phyloP scores from a whole-genome alignment of 2,888 invertebrate species.

The Empis stercorea region DNA sequence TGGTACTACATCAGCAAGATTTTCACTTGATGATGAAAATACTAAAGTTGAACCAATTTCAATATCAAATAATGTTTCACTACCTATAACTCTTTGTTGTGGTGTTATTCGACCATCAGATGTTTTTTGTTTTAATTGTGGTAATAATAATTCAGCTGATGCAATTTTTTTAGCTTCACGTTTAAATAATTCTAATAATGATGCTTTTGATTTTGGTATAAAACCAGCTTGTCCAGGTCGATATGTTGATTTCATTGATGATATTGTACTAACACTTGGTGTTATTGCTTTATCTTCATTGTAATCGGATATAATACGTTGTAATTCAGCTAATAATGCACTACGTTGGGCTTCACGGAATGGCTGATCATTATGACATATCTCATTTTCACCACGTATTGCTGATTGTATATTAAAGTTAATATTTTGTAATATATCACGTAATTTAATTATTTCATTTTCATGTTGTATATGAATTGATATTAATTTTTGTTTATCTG shows the following conservation, averaged over 20 bases:
- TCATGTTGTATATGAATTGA: slow-evolving; percentile 39
- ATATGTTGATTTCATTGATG: slow-evolving; percentile 38
- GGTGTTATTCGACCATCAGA: slow-evolving; percentile 19
- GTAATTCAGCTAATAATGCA: slow-evolving; percentile 42
- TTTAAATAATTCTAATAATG: slow-evolving; percentile 23
- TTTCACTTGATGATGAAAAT: slow-evolving; percentile 29
- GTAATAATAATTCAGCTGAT: slow-evolving; percentile 13
- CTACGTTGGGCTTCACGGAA: slow-evolving; percentile 41
- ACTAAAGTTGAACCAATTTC: slow-evolving; percentile 28
- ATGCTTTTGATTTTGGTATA: slow-evolving; percentile 40
- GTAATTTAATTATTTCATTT: slow-evolving; percentile 38
- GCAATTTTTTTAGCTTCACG: slow-evolving; percentile 19
- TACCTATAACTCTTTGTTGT: slow-evolving; percentile 14
- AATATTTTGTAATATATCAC: slow-evolving; percentile 46
- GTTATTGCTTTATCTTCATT: slow-evolving; percentile 19
- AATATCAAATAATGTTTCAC: slow-evolving; percentile 24
- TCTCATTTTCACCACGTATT: slow-evolving; percentile 29
- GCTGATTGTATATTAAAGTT: slow-evolving; percentile 47
- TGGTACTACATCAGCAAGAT: slow-evolving; percentile 21
- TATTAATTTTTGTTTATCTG: slow-evolving; percentile 23
- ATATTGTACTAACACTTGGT: slow-evolving; percentile 30
- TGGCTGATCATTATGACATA: slow-evolving; percentile 34
- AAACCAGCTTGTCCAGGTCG: slow-evolving; percentile 54
- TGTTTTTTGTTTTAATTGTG: slow-evolving; percentile 19
- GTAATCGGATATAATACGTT: slow-evolving; percentile 26